These are phyloP conservation scores for Caenorhabditis briggsae DNA, from an alignment of 1,140 invertebrate species.

Conservation along the genomic window DNA sequence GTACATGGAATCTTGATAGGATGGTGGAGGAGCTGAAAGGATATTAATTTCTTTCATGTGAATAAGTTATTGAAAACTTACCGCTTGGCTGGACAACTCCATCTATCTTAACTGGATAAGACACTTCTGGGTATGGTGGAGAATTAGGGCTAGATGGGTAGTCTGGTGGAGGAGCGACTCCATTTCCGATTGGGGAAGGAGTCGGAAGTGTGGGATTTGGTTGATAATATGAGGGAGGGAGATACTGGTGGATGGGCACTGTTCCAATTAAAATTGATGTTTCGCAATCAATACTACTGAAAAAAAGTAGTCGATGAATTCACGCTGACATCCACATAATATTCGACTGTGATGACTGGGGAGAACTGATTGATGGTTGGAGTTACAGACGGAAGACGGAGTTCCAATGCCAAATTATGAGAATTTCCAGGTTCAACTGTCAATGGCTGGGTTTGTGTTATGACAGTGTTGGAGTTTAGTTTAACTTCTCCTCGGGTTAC, in stretches of 20 bases:
- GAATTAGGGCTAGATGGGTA: background rate
- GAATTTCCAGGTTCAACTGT: background rate
- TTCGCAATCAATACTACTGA: background rate
- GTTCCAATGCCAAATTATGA: background rate
- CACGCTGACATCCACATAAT: background rate
- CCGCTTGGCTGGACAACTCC: background rate
- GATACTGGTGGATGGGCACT: background rate
- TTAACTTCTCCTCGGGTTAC: background rate
- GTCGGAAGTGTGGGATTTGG: background rate
- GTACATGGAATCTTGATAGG: conserved; percentile 27
- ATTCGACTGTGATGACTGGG: conserved; percentile 6
- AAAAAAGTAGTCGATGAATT: background rate
- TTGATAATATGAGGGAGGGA: background rate
- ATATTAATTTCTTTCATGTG: too few relatives aligned
- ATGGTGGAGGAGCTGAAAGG: conserved; percentile 21
- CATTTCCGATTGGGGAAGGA: background rate
- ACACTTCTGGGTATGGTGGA: conserved; percentile 2
- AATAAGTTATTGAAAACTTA: background rate
- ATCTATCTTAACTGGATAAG: background rate
- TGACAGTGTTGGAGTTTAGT: background rate
- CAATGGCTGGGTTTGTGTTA: background rate
- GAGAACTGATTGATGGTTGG: background rate
- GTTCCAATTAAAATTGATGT: background rate
- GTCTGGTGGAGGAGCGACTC: background rate
- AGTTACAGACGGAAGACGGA: conserved; percentile 11